These are phyloP conservation scores for Guaruba guarouba DNA, from an alignment of 2,113 vertebrate genomes.

Conservation along the genomic window DNA sequence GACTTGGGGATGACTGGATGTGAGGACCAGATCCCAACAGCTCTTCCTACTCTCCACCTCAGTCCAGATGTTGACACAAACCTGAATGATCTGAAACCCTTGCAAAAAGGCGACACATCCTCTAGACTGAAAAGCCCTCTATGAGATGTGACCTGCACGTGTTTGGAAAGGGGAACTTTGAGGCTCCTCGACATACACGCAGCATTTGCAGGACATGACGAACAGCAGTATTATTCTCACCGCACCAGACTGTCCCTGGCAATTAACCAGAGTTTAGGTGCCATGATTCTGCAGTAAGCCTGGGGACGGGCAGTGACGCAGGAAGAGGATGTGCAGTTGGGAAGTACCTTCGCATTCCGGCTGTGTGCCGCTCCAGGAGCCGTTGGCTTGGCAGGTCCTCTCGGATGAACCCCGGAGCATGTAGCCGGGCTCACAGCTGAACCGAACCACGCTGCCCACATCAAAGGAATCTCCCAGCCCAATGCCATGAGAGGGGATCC, in stretches of 20 bases:
- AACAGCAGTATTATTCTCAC: fast-evolving
- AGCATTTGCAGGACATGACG: fast-evolving
- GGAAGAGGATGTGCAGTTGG: fast-evolving
- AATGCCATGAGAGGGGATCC: constrained; percentile 88
- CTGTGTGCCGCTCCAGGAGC: constrained; percentile 88
- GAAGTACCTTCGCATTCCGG: constrained; percentile 91
- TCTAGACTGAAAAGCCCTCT: background rate
- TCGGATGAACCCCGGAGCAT: constrained; percentile 86
- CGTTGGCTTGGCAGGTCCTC: constrained; percentile 82
- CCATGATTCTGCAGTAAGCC: background rate
- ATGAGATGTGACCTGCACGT: background rate
- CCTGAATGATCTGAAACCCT: background rate
- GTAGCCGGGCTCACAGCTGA: constrained; percentile 95
- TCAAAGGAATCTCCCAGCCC: constrained; percentile 89
- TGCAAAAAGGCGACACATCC: fast-evolving
- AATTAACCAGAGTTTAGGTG: background rate
- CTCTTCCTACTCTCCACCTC: background rate
- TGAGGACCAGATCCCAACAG: background rate
- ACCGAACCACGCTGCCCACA: constrained; percentile 80
- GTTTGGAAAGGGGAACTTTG: background rate
- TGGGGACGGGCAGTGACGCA: fast-evolving
- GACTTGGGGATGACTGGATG: fast-evolving
- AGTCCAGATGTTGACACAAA: background rate
- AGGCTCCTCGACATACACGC: fast-evolving
- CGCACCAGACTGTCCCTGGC: background rate